Evolutionary conservation across 2,113 vertebrate genomes (phyloP), one percentile per base, ranked within the genome.

Genomic region (Coryphaenoides rupestris): DNA sequence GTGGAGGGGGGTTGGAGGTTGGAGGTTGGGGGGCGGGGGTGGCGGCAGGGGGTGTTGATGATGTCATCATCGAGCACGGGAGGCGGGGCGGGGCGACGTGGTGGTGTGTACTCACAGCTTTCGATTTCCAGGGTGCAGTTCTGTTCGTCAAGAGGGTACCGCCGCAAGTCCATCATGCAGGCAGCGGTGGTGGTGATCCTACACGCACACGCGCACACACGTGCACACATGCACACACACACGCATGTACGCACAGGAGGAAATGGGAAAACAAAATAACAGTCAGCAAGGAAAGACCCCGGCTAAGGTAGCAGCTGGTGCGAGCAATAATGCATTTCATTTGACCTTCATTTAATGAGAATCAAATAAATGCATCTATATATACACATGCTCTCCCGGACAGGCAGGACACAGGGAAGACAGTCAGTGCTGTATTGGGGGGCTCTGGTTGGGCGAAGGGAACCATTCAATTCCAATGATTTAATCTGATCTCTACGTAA

Each of bases 41-140:
- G n/a, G n/a, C n/a, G n/a, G n/a, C n/a, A n/a, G n/a, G n/a, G n/a
- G n/a, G n/a, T n/a, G n/a, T n/a, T n/a, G n/a, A n/a, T n/a, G n/a
- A n/a, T n/a, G n/a, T n/a, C n/a, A n/a, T n/a, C n/a, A n/a, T n/a
- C n/a, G n/a, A n/a, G n/a, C n/a, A n/a, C n/a, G n/a, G n/a, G n/a
- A n/a, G n/a, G n/a, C n/a, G n/a, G n/a, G n/a, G n/a, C n/a, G n/a
- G n/a, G n/a, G n/a, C n/a, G n/a, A n/a, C n/a, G n/a, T n/a, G n/a
- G n/a, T n/a, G 13, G 74, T 3, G 7, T 12, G 19, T 85, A 96
- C 96, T 98, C 90, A 98, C 95, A 98, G 91, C 96, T 98, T 84
- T 98, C 96, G 72, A 98, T 98, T 91, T 98, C 96, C 89, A 98
- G 82, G 0, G 95, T 98, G 88, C 96, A 98, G 90, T 98, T 98